phyloP scores from a whole-genome alignment of 2,797 vertebrate species.

The Amblyraja radiata region DNA sequence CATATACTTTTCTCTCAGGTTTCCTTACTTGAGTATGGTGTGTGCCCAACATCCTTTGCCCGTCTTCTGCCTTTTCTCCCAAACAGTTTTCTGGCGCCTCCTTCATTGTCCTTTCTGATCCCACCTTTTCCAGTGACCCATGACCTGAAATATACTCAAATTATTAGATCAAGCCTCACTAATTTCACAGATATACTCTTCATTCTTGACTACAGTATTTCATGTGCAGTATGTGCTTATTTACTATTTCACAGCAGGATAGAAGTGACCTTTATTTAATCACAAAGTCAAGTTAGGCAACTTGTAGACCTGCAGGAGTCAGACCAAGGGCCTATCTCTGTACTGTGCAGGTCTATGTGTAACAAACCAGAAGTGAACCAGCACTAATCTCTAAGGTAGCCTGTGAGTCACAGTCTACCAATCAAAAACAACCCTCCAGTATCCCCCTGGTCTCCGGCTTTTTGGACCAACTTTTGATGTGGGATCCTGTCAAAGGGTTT shows the following conservation, averaged over 20 bases:
- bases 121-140: background rate
- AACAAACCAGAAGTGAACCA: too few species aligned
- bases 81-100: background rate
- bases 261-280: background rate
- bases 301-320: too few species aligned
- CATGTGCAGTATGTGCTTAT: background rate
- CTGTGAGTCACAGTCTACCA: too few species aligned
- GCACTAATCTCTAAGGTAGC: too few species aligned
- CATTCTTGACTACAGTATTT: background rate
- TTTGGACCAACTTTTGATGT: too few species aligned
- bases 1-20: background rate
- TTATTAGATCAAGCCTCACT: background rate
- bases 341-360: too few species aligned
- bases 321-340: too few species aligned
- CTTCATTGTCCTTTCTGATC: background rate
- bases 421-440: too few species aligned
- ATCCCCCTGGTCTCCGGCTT: too few species aligned
- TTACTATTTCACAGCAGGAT: background rate
- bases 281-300: background rate
- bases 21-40: conserved; percentile 21
- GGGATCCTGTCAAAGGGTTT: too few species aligned
- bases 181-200: background rate
- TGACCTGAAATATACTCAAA: background rate
- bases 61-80: background rate
- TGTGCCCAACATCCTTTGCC: background rate